Evolutionary conservation across 2,797 vertebrate genomes (phyloP).

Genomic region (Toxotes lorentzi): DNA sequence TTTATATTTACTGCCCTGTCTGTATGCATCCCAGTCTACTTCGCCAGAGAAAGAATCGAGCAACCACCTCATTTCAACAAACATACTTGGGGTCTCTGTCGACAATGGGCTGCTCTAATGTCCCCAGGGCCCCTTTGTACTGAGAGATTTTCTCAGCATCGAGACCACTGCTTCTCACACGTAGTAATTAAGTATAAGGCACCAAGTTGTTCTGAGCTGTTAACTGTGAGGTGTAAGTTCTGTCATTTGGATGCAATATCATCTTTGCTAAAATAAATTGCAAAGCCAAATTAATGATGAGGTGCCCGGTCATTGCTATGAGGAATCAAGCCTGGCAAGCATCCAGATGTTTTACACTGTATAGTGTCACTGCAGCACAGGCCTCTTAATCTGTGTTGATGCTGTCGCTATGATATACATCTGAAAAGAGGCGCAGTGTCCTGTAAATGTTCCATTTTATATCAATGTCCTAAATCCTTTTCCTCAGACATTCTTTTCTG

Average conservation of each 20-base stretch:
- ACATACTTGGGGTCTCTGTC: slow-evolving; percentile 23
- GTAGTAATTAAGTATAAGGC: not conserved
- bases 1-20: slow-evolving; percentile 35
- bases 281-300: not conserved
- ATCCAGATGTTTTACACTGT: slow-evolving; percentile 1
- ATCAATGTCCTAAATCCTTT: slow-evolving; percentile 3
- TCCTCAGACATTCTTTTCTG: not conserved
- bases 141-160: slow-evolving; percentile 23
- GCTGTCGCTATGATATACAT: not conserved
- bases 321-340: not conserved
- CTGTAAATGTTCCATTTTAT: slow-evolving; percentile 11
- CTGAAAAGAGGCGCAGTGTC: slow-evolving; percentile 11
- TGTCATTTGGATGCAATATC: not conserved
- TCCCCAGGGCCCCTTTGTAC: not conserved
- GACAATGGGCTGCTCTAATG: slow-evolving; percentile 10
- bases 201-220: not conserved
- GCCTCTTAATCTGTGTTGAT: not conserved
- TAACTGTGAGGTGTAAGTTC: not conserved
- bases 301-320: not conserved
- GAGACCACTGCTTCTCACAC: not conserved
- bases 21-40: slow-evolving; percentile 20
- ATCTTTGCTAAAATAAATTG: not conserved
- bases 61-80: slow-evolving; percentile 30
- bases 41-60: slow-evolving; percentile 24
- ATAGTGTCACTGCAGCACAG: not conserved